phyloP scores from a whole-genome alignment of 2,797 vertebrate species.

The Coendou prehensilis region DNA sequence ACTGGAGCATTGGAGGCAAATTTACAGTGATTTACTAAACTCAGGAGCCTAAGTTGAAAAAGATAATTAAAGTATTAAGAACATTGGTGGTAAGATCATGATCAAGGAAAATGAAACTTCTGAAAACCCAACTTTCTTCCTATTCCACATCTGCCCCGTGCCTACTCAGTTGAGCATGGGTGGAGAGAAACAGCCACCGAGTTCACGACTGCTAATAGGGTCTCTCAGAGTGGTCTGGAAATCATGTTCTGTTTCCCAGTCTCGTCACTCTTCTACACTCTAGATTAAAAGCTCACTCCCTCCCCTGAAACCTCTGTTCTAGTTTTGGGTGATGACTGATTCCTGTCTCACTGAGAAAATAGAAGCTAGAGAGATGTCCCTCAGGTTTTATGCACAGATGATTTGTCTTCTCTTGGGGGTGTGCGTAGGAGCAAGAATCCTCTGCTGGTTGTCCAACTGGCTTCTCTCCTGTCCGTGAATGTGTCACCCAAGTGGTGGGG shows the following conservation, averaged over 20 bases:
- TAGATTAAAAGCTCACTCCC: background rate
- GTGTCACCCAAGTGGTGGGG: background rate
- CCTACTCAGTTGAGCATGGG: background rate
- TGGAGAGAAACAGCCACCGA: background rate
- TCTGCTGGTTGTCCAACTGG: background rate
- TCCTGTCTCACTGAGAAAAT: background rate
- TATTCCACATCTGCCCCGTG: background rate
- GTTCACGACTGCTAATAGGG: background rate
- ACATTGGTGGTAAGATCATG: background rate
- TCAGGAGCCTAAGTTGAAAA: background rate
- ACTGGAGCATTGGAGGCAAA: background rate
- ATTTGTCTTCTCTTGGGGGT: background rate
- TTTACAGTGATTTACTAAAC: background rate
- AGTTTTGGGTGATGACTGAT: background rate
- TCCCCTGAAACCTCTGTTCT: background rate
- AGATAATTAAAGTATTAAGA: background rate
- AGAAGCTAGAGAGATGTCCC: background rate
- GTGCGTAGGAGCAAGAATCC: background rate
- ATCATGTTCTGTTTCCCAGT: background rate
- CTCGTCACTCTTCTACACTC: background rate
- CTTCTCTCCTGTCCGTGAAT: background rate
- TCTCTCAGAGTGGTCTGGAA: background rate
- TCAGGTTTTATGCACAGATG: background rate
- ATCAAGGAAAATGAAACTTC: background rate
- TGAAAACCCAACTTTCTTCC: background rate